Percentiles rank a stretch among this genome's conserved stretches.
phyloP scores from a whole-genome alignment of 2,888 invertebrate genomes.

The Drosophila fulvimacula region DNA sequence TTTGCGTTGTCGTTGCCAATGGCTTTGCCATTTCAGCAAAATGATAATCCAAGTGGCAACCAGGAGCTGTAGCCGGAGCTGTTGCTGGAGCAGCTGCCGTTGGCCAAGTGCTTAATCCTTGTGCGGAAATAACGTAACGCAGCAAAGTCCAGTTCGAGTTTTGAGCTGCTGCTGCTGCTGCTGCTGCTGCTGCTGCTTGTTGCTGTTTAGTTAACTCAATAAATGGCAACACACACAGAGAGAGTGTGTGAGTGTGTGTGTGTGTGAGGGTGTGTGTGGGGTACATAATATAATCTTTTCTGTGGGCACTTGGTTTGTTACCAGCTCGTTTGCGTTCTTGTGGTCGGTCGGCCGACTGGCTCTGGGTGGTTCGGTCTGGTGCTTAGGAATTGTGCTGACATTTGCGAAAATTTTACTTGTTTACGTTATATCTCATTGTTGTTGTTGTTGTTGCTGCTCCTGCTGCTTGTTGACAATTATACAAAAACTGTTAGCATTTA shows the following conservation, averaged over 20 bases:
- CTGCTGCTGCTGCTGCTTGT: slow-evolving; percentile 35
- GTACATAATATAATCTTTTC: slow-evolving; percentile 64
- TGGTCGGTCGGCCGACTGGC: slow-evolving; percentile 16
- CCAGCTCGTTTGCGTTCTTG: slow-evolving; percentile 45
- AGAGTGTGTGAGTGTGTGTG: background rate
- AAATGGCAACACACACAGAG: slow-evolving; percentile 60
- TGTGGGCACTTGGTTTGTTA: slow-evolving; percentile 27
- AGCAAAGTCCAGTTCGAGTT: slow-evolving; percentile 45
- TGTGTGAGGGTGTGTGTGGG: slow-evolving; percentile 6
- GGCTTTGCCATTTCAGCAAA: slow-evolving; percentile 55
- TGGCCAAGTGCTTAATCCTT: slow-evolving; percentile 71
- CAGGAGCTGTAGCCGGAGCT: slow-evolving; percentile 5
- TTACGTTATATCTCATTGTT: slow-evolving; percentile 70
- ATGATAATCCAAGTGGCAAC: slow-evolving; percentile 44
- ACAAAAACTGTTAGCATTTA: slow-evolving; percentile 78
- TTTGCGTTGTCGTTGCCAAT: slow-evolving; percentile 23
- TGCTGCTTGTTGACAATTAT: slow-evolving; percentile 70
- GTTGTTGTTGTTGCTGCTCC: slow-evolving; percentile 27
- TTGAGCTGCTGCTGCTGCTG: slow-evolving; percentile 16
- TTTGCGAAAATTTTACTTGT: slow-evolving; percentile 71
- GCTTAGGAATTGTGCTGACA: slow-evolving; percentile 69
- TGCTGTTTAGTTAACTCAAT: slow-evolving; percentile 75
- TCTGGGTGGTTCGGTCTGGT: slow-evolving; percentile 8
- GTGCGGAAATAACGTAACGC: slow-evolving; percentile 67
- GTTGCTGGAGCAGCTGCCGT: slow-evolving; percentile 27